A percentile compares a stretch with the other conserved stretches of the same genome.
Evolutionary conservation across 2,888 invertebrate genomes (phyloP).

Genomic region (Chelonus formosanus): DNA sequence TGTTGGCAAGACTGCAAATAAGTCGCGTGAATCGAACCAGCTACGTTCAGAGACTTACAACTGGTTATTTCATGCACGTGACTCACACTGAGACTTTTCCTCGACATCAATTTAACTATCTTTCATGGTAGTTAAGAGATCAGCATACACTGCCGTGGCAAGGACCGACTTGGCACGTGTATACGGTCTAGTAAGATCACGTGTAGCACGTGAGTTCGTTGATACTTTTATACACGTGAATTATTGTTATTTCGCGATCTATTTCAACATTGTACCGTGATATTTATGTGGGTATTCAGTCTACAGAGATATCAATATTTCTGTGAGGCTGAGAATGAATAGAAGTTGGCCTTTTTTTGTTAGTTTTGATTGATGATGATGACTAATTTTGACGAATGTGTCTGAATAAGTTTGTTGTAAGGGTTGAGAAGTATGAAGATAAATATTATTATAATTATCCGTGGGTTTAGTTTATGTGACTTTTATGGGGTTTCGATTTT

Average conservation of each 20-base stretch:
- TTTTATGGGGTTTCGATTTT: no score
- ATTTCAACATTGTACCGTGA: conserved; percentile 15
- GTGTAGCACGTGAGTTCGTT: conserved; percentile 57
- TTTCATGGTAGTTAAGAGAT: conserved; percentile 21
- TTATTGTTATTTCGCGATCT: conserved; percentile 38
- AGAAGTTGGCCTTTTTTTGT: no score
- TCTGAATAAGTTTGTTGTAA: no score
- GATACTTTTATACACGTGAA: conserved; percentile 37
- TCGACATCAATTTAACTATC: conserved; percentile 30
- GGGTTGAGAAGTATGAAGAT: no score
- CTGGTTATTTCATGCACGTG: conserved; percentile 41
- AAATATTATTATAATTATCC: no score
- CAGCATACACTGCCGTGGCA: conserved; percentile 23
- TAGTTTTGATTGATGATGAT: no score
- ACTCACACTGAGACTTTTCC: conserved; percentile 37
- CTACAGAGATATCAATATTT: not conserved
- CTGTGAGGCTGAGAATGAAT: not conserved
- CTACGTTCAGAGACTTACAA: conserved; percentile 36
- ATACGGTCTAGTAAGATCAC: conserved; percentile 54
- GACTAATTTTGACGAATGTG: no score
- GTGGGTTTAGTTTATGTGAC: no score
- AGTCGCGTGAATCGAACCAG: conserved; percentile 52
- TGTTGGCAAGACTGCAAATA: not conserved
- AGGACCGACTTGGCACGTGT: conserved; percentile 48
- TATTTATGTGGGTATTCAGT: not conserved